phyloP scores from a whole-genome alignment of 1,140 invertebrate genomes.

The Calosoma granatense region DNA sequence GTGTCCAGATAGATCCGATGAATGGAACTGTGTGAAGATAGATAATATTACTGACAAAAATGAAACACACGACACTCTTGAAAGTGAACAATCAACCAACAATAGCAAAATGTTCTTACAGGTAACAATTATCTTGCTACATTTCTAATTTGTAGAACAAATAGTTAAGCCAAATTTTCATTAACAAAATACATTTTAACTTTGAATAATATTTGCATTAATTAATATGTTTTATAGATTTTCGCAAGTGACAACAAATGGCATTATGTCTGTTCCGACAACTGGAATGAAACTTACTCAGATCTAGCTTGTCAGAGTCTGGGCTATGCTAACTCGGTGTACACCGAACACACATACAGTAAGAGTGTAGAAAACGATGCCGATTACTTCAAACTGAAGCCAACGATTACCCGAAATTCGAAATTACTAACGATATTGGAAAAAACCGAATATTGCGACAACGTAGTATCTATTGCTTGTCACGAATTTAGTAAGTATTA shows the following conservation, averaged over 20 bases:
- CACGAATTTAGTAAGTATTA: constrained; percentile 42
- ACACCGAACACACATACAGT: constrained; percentile 29
- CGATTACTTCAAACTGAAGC: constrained; percentile 34
- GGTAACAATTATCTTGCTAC: no score
- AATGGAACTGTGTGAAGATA: constrained; percentile 44
- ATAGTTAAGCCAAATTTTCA: no score
- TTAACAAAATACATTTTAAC: no score
- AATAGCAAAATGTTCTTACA: not conserved
- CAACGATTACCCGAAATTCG: constrained; percentile 24
- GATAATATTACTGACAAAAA: not conserved
- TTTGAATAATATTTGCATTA: no score
- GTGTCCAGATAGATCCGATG: constrained; percentile 53
- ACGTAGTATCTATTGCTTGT: constrained; percentile 43
- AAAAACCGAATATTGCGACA: constrained; percentile 34
- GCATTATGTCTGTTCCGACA: constrained; percentile 39
- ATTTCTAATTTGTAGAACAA: no score
- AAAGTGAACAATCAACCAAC: not conserved
- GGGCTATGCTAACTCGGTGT: constrained; percentile 39
- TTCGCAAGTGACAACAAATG: constrained; percentile 31
- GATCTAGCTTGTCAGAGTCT: constrained; percentile 42
- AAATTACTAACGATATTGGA: constrained; percentile 37
- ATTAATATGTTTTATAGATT: no score
- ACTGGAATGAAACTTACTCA: constrained; percentile 43
- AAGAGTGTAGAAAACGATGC: constrained; percentile 14
- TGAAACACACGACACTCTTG: not conserved